Evolutionary conservation across 35 echinoderm and acorn worm genomes (phyloP), one percentile per base, ranked within the genome.

Genomic region (Stichopus chloronotus): DNA sequence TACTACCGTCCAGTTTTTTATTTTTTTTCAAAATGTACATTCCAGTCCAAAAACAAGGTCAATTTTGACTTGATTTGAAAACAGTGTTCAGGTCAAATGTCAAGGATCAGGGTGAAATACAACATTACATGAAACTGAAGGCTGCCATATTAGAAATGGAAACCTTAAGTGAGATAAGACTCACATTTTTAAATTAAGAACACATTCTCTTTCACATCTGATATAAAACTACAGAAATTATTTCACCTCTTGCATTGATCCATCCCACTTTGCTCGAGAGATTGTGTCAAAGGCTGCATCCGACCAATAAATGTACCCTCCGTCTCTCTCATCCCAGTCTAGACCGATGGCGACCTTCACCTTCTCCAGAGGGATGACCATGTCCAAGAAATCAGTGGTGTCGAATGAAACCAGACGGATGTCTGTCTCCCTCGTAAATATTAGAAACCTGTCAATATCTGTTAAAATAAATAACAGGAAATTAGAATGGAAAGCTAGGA

Each of bases 331-430:
- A 20, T 94, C 89, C 97, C 97, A 98, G 88, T 98, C 97, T 24
- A 98, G 91, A 53, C 94, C 97, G 1, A 98, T 95, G 20, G 95
- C 97, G 22, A 81, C 81, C 13, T 96, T 93, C 7, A 98, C 74
- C 6, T 74, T 92, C 19, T 88, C 52, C 58, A 96, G 65, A 17
- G 97, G 97, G 8, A 98, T 53, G 10, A 98, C 95, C 13, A 96
- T 81, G 77, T 98, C 95, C 1, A 95, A 81, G 24, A 61, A 80
- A 55, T 98, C 93, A 14, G 80, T 78, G 0, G 97, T 98, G 58
- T 98, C 97, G 58, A 98, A 98, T 5, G 97, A 98, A 58, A 98
- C 93, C 3, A 90, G 86, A 3, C 95, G 93, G 83, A 98, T 98
- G 54, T 96, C 91, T 7, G 79, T 88, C 25, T 86, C 88, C 52